A percentile compares a stretch with the other conserved stretches of the same genome.
phyloP scores from a whole-genome alignment of 2,888 invertebrate species.

The Notodromas monacha region DNA sequence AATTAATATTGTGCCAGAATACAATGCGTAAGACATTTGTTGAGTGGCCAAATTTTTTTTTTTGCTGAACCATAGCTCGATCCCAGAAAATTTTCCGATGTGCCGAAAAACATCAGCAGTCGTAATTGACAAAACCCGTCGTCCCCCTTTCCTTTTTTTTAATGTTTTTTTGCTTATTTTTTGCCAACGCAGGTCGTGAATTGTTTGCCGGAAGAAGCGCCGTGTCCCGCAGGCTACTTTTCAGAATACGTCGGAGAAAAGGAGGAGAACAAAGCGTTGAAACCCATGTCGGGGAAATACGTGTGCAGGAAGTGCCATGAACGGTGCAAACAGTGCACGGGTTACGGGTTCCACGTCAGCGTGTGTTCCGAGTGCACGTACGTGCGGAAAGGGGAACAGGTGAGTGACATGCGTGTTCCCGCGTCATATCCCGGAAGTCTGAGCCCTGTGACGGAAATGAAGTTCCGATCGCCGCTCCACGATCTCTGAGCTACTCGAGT shows the following conservation, averaged over 20 bases:
- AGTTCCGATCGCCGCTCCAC: too few species aligned
- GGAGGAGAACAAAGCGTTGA: slow-evolving; percentile 30
- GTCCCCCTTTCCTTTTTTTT: slow-evolving; percentile 6
- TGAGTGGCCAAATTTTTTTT: too few species aligned
- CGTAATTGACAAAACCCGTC: neutral
- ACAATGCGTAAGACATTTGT: too few species aligned
- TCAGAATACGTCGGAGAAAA: slow-evolving; percentile 33
- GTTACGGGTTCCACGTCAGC: slow-evolving; percentile 38
- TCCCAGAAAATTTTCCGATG: too few species aligned
- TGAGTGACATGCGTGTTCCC: too few species aligned
- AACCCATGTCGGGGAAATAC: slow-evolving; percentile 43
- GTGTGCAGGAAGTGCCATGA: slow-evolving; percentile 70
- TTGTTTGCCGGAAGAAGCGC: slow-evolving; percentile 36
- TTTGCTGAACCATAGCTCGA: too few species aligned
- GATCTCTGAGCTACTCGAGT: too few species aligned
- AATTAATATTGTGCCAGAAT: too few species aligned
- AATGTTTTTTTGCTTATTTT: slow-evolving; percentile 1
- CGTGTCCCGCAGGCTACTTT: slow-evolving; percentile 48
- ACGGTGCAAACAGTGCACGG: slow-evolving; percentile 52
- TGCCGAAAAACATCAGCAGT: too few species aligned
- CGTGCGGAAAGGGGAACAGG: slow-evolving; percentile 42
- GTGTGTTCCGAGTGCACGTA: slow-evolving; percentile 58
- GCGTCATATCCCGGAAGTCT: too few species aligned
- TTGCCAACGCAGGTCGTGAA: neutral
- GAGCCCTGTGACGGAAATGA: too few species aligned